Evolutionary conservation across 2,888 invertebrate species (phyloP).

Genomic region (Odontocerum albicorne): DNA sequence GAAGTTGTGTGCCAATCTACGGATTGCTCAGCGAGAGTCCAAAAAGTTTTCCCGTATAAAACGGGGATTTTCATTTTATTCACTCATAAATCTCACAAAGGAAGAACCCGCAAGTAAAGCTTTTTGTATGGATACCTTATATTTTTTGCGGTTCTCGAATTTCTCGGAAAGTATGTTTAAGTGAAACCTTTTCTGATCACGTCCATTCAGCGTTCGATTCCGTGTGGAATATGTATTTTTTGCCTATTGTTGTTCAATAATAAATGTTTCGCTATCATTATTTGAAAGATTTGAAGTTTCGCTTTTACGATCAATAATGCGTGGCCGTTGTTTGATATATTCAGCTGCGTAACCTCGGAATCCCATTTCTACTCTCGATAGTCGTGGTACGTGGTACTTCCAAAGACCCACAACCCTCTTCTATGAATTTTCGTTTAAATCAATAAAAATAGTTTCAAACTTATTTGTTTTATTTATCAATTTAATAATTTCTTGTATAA

Average conservation of each 20-base stretch:
- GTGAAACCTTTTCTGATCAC: conserved; percentile 36
- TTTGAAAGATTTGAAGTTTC: conserved; percentile 16
- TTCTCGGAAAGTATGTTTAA: conserved; percentile 34
- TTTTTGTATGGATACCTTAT: conserved; percentile 36
- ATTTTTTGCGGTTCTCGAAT: conserved; percentile 35
- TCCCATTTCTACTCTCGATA: too few relatives aligned
- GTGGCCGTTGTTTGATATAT: conserved; percentile 1
- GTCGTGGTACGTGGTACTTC: too few relatives aligned
- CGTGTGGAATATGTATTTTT: conserved; percentile 29
- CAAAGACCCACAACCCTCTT: too few relatives aligned
- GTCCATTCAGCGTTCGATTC: conserved; percentile 35
- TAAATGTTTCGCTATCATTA: conserved; percentile 18
- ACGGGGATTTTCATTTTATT: conserved; percentile 35
- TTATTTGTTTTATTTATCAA: too few relatives aligned
- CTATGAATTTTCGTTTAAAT: too few relatives aligned
- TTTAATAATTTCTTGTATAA: too few relatives aligned
- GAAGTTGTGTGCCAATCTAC: conserved; percentile 16
- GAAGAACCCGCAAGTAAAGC: conserved; percentile 34
- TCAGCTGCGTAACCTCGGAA: neutral
- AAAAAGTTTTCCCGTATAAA: conserved; percentile 29
- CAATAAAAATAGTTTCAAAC: too few relatives aligned
- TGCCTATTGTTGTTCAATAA: conserved; percentile 25
- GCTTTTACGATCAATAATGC: conserved; percentile 15
- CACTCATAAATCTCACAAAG: conserved; percentile 35
- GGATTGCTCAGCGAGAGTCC: conserved; percentile 26